Conservation (phyloP, 2,797 vertebrate genomes). For the Halcyon smyrnensis region DNA sequence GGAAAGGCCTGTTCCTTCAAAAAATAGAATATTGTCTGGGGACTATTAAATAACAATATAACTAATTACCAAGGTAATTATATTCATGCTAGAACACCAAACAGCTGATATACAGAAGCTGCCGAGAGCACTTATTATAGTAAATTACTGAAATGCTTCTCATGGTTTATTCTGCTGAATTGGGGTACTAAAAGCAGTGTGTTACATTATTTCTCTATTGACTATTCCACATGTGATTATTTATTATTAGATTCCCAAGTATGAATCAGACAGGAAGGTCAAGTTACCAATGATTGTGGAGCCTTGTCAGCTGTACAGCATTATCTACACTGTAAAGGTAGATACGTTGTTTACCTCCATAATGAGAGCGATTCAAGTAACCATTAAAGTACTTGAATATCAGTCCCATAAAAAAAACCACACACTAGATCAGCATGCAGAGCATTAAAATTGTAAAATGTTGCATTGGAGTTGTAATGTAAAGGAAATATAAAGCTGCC, state of each 20-base stretch:
- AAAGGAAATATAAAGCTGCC: neutral
- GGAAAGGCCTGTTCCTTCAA: neutral
- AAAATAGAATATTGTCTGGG: slow-evolving; percentile 39
- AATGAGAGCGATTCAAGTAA: neutral
- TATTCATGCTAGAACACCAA: slow-evolving; percentile 29
- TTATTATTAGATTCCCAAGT: slow-evolving; percentile 56
- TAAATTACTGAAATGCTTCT: slow-evolving; percentile 43
- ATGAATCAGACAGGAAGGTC: slow-evolving; percentile 31
- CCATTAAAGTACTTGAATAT: neutral
- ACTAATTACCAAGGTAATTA: slow-evolving; percentile 60
- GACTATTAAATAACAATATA: slow-evolving; percentile 60
- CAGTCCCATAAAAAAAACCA: neutral
- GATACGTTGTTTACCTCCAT: neutral
- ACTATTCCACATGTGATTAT: slow-evolving; percentile 24
- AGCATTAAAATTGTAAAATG: neutral
- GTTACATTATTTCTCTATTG: slow-evolving; percentile 43
- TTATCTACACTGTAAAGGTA: neutral
- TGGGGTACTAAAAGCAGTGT: slow-evolving; percentile 4
- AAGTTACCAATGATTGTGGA: neutral
- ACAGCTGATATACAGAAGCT: slow-evolving; percentile 50
- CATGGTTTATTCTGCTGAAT: slow-evolving; percentile 43
- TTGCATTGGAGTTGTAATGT: neutral
- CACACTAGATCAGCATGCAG: neutral
- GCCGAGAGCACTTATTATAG: slow-evolving; percentile 29
- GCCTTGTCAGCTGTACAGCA: neutral